phyloP scores from a whole-genome alignment of 2,888 invertebrate genomes.

The Epiblema foenella region DNA sequence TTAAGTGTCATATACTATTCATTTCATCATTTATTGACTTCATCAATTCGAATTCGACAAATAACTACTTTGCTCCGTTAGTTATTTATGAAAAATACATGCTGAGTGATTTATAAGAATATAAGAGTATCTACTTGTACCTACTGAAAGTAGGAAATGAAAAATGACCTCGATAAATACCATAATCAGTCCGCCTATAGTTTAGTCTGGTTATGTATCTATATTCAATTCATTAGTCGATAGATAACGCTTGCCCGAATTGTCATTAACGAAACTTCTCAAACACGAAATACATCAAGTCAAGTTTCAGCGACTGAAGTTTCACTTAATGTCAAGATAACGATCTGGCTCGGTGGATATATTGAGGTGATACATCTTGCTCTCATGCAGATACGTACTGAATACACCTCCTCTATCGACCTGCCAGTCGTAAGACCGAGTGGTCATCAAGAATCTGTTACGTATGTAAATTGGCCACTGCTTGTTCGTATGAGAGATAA shows the following conservation, averaged over 20 bases:
- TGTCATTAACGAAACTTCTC: constrained; percentile 10
- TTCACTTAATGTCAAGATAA: constrained; percentile 40
- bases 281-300: constrained; percentile 33
- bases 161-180: too few species aligned
- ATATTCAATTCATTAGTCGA: neutral
- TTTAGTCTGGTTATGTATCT: neutral
- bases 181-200: too few species aligned
- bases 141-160: too few species aligned
- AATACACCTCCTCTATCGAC: constrained; percentile 55
- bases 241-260: neutral
- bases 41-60: too few species aligned
- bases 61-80: too few species aligned
- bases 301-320: constrained; percentile 31
- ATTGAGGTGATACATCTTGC: constrained; percentile 63
- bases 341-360: constrained; percentile 48
- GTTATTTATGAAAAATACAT: too few species aligned
- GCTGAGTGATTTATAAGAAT: too few species aligned
- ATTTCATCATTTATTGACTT: too few species aligned
- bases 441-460: constrained; percentile 44
- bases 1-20: too few species aligned
- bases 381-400: constrained; percentile 54
- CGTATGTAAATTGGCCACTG: constrained; percentile 36
- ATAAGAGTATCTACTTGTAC: too few species aligned
- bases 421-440: constrained; percentile 54
- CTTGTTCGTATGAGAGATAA: too few species aligned